These are phyloP conservation scores for Corythaixoides concolor DNA, from an alignment of 2,113 vertebrate genomes.

Conservation along the genomic window DNA sequence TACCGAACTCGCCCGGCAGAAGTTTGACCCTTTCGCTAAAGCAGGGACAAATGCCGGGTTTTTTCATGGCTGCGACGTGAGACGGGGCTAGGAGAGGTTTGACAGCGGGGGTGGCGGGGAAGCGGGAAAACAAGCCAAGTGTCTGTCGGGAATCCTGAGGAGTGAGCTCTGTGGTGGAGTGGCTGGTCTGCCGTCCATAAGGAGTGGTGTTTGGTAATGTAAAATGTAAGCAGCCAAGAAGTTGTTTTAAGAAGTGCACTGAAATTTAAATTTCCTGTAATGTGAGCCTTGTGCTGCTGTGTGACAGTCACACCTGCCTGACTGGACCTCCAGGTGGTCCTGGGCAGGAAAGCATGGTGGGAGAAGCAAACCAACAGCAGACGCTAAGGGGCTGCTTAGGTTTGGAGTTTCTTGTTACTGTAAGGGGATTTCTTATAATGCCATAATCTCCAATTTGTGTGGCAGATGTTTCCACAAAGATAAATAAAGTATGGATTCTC, in stretches of 20 bases:
- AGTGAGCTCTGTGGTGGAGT: background rate
- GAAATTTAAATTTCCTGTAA: background rate
- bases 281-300: background rate
- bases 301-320: background rate
- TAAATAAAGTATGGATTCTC: background rate
- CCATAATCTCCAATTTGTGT: background rate
- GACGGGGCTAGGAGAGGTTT: background rate
- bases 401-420: background rate
- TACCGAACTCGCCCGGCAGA: fast-evolving
- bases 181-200: fast-evolving
- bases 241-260: background rate
- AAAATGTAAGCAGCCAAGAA: background rate
- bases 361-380: background rate
- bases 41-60: fast-evolving
- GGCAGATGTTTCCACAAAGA: background rate
- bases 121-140: fast-evolving
- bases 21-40: fast-evolving
- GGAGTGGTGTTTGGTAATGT: background rate
- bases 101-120: background rate
- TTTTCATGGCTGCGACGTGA: fast-evolving
- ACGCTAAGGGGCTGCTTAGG: fast-evolving
- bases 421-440: too few relatives aligned
- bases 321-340: background rate
- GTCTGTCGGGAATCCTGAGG: background rate
- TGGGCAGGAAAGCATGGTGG: background rate